Evolutionary conservation across 1,140 invertebrate species (phyloP), one percentile per base, ranked within the genome.

Genomic region (Trigoniulus corallinus): DNA sequence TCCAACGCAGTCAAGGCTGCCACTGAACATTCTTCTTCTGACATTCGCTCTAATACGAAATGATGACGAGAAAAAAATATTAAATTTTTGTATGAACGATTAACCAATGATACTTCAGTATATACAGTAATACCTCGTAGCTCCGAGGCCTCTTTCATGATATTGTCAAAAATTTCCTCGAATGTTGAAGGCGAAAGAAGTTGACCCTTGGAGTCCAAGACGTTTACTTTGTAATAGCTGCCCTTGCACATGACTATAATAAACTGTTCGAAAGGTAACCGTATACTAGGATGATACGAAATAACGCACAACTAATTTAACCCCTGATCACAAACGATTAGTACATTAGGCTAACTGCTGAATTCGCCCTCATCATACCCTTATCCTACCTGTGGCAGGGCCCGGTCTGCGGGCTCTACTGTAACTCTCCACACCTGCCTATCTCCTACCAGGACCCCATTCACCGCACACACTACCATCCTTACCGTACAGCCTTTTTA

Each of bases 121-220:
- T 20, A n/a, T n/a, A n/a, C n/a, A n/a, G 47, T 24, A 7, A 42
- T 54, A 70, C 69, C 61, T 49, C 53, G 41, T 42, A 64, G 61
- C 47, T 61, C 57, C 45, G 64, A 56, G 24, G 69, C 67, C 60
- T 73, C 67, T 18, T 64, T 57, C 2, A 71, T 59, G 43, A 74
- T 70, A 63, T 67, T 70, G 27, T 72, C 57, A 42, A 74, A 54
- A 44, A 68, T 64, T 52, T 65, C 59, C 54, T 73, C 65, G 40
- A 73, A 57, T 22, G 56, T 54, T 23, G 59, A 51, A 1, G 67
- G 62, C 20, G 62, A 56, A 13, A 73, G 50, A 13, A 70, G 53
- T 51, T 65, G 63, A 52, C 70, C 67, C 44, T 63, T 62, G 0
- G 55, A 57, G 56, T 73, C 71, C 60, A 58, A 68, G 29, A 72